Evolutionary conservation across 2,888 invertebrate species (phyloP).

Genomic region (Ischnura elegans): DNA sequence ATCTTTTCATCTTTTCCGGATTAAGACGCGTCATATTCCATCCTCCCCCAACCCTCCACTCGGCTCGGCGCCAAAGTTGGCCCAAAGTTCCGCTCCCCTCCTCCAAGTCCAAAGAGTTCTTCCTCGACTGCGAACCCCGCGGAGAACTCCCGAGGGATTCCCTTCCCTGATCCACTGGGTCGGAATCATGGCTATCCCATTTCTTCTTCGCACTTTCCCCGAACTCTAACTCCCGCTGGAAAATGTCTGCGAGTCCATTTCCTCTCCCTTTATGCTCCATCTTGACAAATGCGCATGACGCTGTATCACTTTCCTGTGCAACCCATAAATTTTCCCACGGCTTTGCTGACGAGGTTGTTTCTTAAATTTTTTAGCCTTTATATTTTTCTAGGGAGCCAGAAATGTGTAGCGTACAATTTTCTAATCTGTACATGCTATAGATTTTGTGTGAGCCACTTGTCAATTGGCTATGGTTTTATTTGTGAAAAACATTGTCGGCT

Average conservation of each 20-base stretch:
- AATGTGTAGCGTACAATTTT: too few relatives aligned
- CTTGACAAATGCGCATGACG: neutral
- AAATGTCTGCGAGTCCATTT: neutral
- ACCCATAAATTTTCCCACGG: too few relatives aligned
- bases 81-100: neutral
- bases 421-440: too few relatives aligned
- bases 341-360: too few relatives aligned
- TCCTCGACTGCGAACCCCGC: neutral
- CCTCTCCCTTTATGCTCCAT: neutral
- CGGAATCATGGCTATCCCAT: neutral
- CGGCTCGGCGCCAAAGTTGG: neutral
- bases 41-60: neutral
- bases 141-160: neutral
- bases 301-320: neutral
- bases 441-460: too few relatives aligned
- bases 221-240: neutral
- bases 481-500: too few relatives aligned
- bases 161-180: neutral
- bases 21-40: neutral
- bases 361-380: too few relatives aligned
- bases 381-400: too few relatives aligned
- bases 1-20: neutral
- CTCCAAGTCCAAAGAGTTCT: neutral
- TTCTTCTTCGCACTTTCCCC: slow-evolving; percentile 14
- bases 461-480: too few relatives aligned